Base-by-base conservation (phyloP, 2,888 invertebrate genomes). In the Apodemia zela region DNA sequence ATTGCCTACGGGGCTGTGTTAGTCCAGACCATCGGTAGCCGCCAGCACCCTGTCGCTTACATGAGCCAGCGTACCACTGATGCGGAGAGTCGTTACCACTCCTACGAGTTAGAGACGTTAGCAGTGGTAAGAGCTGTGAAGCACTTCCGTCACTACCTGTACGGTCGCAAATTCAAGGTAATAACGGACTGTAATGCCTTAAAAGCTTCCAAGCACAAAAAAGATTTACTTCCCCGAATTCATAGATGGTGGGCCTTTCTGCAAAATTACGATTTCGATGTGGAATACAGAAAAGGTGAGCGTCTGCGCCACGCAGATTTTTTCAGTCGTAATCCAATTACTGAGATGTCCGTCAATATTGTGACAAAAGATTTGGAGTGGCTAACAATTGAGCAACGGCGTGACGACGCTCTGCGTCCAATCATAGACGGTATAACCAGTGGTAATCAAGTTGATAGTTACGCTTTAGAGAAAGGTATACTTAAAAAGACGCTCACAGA, bases 221-320 rank as follows among this genome's bases (percentile, higher is more conserved):
- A 71, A 59, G 75, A 77, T 3, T 57, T 77, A 0, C 38, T 75
- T 0, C 74, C 75, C 0, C 60, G 76, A 0, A 67, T 78, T 3
- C 71, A 75, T 60, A 45, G 76, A 0, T 77, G 77, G 77, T 79
- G 76, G 75, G 68, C 74, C 0, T 77, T 59, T 59, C 51, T 79
- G 0, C 75, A 77, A 66, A 72, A 73, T 45, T 76, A 45, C 29
- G 62, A 70, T 2, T 73, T 73, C 42, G 66, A 71, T 0, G 38
- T 75, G 2, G 69, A 71, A 29, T 72, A 73, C 15, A 58, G 68
- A 0, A 71, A 70, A 49, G 71, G 71, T 7, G 62, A 67, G 15
- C 64, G 62, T 2, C 7, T 70, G 18, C 68, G 63, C 13, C 68
- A 71, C 45, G 69, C 67, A 69, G 3, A 69, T 66, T 33, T 73